A percentile compares a stretch with the other conserved stretches of the same genome.
Evolutionary conservation across 2,888 invertebrate genomes (phyloP).

Genomic region (Lasioglossum calceatum): DNA sequence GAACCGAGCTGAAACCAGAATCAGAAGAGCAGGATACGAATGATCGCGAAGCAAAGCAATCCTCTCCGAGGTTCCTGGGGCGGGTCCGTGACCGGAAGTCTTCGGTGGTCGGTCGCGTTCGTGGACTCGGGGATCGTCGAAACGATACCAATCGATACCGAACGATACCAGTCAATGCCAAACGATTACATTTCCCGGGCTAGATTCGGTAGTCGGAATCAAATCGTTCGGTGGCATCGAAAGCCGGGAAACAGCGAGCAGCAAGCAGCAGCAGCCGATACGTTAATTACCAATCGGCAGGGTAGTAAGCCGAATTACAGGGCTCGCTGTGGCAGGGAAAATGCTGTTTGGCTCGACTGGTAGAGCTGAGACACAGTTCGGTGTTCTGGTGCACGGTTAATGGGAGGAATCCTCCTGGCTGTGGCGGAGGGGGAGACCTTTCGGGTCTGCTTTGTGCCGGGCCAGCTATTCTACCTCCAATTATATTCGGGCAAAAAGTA

Average conservation of each 20-base stretch:
- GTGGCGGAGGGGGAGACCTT: not conserved
- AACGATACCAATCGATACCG: conserved; percentile 31
- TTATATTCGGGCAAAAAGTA: conserved; percentile 18
- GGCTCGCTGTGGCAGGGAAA: not conserved
- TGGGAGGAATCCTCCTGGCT: not conserved
- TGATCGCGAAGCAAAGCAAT: too few species aligned
- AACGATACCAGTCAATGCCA: conserved; percentile 24
- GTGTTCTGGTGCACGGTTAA: conserved; percentile 9
- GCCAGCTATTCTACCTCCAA: conserved; percentile 15
- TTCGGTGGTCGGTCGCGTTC: not conserved
- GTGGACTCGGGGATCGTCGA: not conserved
- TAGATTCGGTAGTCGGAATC: conserved; percentile 21
- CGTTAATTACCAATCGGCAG: conserved; percentile 42
- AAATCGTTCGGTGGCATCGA: conserved; percentile 7
- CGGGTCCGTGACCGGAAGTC: not conserved
- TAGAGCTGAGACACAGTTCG: not conserved
- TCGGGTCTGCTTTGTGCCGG: not conserved
- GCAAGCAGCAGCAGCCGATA: not conserved
- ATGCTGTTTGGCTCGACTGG: not conserved
- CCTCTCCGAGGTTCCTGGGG: not conserved
- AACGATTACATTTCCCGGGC: conserved; percentile 5
- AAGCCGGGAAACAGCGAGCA: not conserved
- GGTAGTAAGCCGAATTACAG: conserved; percentile 33
- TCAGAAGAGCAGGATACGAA: too few species aligned
- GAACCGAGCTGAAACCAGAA: too few species aligned